These are phyloP conservation scores for Pediacus dermestoides DNA, from an alignment of 2,888 invertebrate species.

Conservation along the genomic window DNA sequence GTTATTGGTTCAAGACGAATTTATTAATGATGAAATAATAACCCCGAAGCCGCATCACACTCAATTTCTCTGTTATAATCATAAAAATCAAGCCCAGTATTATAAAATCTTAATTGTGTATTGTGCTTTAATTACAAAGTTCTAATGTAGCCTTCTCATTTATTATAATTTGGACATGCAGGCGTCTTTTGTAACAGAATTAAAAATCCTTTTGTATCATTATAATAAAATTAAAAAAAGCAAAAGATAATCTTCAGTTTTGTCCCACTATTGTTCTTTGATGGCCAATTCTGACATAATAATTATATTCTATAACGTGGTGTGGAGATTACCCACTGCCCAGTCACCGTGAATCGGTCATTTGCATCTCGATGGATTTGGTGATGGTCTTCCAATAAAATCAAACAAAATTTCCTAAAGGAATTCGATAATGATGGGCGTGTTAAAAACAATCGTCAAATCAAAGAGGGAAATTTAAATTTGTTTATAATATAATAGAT, in stretches of 20 bases:
- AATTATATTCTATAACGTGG: constrained; percentile 1
- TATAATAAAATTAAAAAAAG: constrained; percentile 1
- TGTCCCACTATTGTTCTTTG: constrained; percentile 3
- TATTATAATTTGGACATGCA: constrained; percentile 1
- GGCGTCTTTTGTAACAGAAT: neutral
- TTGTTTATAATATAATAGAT: too few species aligned
- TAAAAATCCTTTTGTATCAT: constrained; percentile 1
- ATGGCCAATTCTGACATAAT: constrained; percentile 2
- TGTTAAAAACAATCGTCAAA: too few species aligned
- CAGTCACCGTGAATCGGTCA: neutral
- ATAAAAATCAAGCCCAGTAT: too few species aligned
- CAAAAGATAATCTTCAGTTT: neutral
- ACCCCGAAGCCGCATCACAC: too few species aligned
- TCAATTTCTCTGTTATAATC: too few species aligned
- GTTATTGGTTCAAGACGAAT: too few species aligned
- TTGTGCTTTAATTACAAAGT: neutral
- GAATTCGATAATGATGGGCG: too few species aligned
- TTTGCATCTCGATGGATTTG: too few species aligned
- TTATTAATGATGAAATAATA: too few species aligned
- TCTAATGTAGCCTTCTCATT: constrained; percentile 2
- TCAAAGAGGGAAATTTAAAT: too few species aligned
- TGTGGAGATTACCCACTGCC: neutral
- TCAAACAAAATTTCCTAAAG: too few species aligned
- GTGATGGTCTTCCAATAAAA: too few species aligned
- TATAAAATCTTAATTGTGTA: constrained; percentile 1